Evolutionary conservation across 1,140 invertebrate species (phyloP).

Genomic region (Bombus waltoni): DNA sequence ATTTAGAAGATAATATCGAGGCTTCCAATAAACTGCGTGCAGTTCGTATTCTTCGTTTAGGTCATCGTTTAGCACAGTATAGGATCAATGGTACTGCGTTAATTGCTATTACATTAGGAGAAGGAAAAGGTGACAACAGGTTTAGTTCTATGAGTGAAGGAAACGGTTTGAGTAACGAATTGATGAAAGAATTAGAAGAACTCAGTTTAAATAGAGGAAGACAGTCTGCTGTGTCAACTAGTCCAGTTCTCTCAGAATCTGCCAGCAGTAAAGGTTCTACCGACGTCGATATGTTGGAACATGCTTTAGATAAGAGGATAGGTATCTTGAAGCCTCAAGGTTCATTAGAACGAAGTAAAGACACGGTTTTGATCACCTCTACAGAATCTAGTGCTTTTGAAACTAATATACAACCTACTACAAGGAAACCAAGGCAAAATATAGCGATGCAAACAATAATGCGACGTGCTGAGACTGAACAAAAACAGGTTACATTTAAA

Average conservation of each 20-base stretch:
- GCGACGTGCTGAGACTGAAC: conserved; percentile 77
- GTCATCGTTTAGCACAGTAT: conserved; percentile 80
- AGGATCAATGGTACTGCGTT: conserved; percentile 78
- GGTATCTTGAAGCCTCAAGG: conserved; percentile 89
- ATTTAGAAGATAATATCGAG: conserved; percentile 68
- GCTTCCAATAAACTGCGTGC: conserved; percentile 77
- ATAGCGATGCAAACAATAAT: conserved; percentile 91
- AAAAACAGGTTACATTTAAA: conserved; percentile 79
- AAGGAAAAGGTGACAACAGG: conserved; percentile 62
- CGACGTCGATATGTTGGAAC: conserved; percentile 70
- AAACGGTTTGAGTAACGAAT: conserved; percentile 74
- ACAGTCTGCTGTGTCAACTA: conserved; percentile 63
- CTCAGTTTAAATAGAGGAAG: conserved; percentile 76
- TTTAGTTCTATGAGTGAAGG: conserved; percentile 71
- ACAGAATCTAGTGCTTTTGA: conserved; percentile 40
- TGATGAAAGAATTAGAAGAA: conserved; percentile 80
- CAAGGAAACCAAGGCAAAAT: conserved; percentile 84
- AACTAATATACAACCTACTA: conserved; percentile 51
- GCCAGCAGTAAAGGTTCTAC: conserved; percentile 75
- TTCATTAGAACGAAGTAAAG: conserved; percentile 85
- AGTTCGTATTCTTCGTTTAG: conserved; percentile 82
- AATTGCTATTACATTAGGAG: conserved; percentile 66
- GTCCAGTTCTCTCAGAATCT: conserved; percentile 77
- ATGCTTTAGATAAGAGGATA: conserved; percentile 83
- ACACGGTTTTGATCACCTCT: conserved; percentile 69